Base-by-base conservation (phyloP, 2,113 vertebrate species). In the Castor canadensis region DNA sequence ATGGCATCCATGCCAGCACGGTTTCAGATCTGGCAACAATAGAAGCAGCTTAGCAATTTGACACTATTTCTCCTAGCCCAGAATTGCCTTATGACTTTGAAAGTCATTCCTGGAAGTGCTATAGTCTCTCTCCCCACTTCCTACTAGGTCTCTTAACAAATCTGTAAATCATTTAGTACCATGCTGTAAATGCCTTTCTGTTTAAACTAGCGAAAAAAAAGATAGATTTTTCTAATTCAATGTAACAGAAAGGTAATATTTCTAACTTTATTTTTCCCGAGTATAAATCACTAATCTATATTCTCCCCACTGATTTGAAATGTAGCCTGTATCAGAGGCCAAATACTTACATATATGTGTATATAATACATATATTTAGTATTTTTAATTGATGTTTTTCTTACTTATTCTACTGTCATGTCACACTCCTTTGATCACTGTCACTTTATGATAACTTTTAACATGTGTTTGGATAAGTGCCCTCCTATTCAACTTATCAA, bases 231-330 rank as follows among this genome's bases (percentile, higher is more conserved):
- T 81, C 30, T 40, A 90, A 60, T 9, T 28, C 17, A 87, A 71
- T 26, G 12, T 49, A 16, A 87, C 54, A 71, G 30, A 81, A 75
- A 24, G 22, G 60, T 45, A 80, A 60, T 67, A 17, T 9, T 60
- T 79, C 35, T 40, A 56, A 83, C 24, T 97, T 85, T 76, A 92
- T 84, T 95, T 95, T 95, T 56, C 30, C 40, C 69, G 76, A 60
- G n/a, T 56, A 26, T 47, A 76, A 60, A 66, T 84, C n/a, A 45
- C 40, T 87, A 87, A 86, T 87, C 24, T 64, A 45, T 86, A 38
- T 5, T 89, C 58, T 95, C 93, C 30, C 62, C 11, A 56, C n/a
- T 82, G 49, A 88, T 60, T 95, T 89, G 24, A 86, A 96, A 69
- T 86, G 6, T 82, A 60, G 69, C 8, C 24, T 93, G 86, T 81